Percentiles rank a stretch among this genome's conserved stretches.
phyloP scores from a whole-genome alignment of 1,140 invertebrate genomes.

The Drosophila pseudoobscura region DNA sequence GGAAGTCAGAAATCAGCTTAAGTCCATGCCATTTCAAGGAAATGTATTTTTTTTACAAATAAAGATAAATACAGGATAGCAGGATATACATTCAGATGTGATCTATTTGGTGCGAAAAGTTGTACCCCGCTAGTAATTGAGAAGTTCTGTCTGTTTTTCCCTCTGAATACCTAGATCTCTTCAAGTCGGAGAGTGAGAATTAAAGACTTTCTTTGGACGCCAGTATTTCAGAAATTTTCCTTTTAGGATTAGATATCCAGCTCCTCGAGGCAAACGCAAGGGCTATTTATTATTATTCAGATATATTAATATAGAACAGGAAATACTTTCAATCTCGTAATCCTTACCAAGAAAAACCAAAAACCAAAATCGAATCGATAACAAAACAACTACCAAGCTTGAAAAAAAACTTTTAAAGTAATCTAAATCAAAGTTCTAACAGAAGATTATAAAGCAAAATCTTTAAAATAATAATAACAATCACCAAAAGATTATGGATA shows the following conservation, averaged over 20 bases:
- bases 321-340: slow-evolving; percentile 36
- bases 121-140: too few relatives aligned
- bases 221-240: too few relatives aligned
- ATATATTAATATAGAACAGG: slow-evolving; percentile 37
- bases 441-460: slow-evolving; percentile 5
- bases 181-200: too few relatives aligned
- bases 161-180: neutral
- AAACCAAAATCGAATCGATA: slow-evolving; percentile 16
- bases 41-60: too few relatives aligned
- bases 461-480: slow-evolving; percentile 24
- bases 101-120: too few relatives aligned
- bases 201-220: too few relatives aligned
- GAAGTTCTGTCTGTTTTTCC: neutral
- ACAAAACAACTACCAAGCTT: slow-evolving; percentile 31
- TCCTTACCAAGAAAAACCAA: slow-evolving; percentile 13
- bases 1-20: neutral
- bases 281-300: slow-evolving; percentile 20
- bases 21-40: too few relatives aligned
- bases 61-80: neutral
- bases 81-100: too few relatives aligned
- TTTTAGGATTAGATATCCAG: slow-evolving; percentile 12
- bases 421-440: slow-evolving; percentile 23
- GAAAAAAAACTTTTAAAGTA: slow-evolving; percentile 33
- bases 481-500: slow-evolving; percentile 43
- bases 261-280: neutral